Evolutionary conservation across 2,113 vertebrate species (phyloP).

Genomic region (Xenopus borealis): DNA sequence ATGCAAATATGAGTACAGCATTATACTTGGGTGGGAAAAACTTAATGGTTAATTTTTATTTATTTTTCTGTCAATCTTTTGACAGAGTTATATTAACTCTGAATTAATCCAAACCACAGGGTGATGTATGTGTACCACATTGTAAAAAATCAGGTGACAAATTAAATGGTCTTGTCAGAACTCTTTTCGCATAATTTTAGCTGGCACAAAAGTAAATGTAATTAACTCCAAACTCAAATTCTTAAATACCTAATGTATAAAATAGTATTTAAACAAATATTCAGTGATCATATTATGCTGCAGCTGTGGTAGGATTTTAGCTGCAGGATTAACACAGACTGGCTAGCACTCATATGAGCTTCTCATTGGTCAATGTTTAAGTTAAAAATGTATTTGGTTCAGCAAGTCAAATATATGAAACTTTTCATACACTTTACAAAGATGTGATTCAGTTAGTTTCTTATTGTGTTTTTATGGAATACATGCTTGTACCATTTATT

Average conservation of each 20-base stretch:
- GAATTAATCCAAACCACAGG: not conserved
- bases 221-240: not conserved
- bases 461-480: no score
- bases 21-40: not conserved
- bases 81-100: not conserved
- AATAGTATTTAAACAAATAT: not conserved
- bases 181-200: not conserved
- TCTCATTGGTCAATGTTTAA: no score
- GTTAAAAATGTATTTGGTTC: no score
- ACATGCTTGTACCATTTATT: no score
- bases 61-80: not conserved
- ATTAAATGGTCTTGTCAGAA: not conserved
- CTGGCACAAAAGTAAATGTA: not conserved
- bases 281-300: not conserved
- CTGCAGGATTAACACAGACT: no score
- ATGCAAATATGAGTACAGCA: not conserved
- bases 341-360: no score
- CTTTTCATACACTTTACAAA: no score
- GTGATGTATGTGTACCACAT: not conserved
- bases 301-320: no score
- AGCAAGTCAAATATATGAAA: no score
- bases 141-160: not conserved
- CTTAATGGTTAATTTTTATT: not conserved
- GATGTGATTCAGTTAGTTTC: no score
- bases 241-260: not conserved